Base-by-base conservation (phyloP, 2,888 invertebrate genomes). In the Digitonthophagus gazella region DNA sequence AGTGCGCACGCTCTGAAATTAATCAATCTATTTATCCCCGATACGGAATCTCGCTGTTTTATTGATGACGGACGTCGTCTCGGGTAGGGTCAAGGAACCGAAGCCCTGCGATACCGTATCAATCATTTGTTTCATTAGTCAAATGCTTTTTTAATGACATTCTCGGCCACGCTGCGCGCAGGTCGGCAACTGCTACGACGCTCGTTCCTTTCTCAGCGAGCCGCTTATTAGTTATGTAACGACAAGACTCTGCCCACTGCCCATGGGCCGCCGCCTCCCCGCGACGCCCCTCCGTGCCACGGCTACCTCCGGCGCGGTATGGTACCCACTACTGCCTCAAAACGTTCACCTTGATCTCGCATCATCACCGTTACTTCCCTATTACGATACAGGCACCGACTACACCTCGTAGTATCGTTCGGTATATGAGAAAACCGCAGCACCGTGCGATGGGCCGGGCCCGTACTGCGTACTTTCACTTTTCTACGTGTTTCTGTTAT, bases 81-180 rank as follows among this genome's bases (percentile, higher is more conserved):
- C 74, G 69, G 72, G 71, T 68, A 70, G 73, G 76, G 76, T 75
- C 77, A 77, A 77, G 74, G 77, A 77, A 76, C 77, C 76, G 61
- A 74, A 74, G 74, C 73, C 76, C 76, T 74, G 74, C 78, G 79
- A 79, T 78, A 79, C 76, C 76, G 78, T 79, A 80, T 80, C 79
- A 80, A 80, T 80, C 80, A 80, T 79, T 78, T 79, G 78, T 79
- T 79, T 79, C 79, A 80, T 80, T 80, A 80, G 80, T 79, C 78
- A 79, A 79, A 79, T 80, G 78, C 77, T 77, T 79, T 79, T 79
- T 79, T 79, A 80, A 79, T 79, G 79, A 79, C 79, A 76, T 76
- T 75, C 76, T 76, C 74, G 74, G 72, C 66, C 68, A 54, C 54
- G 16, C 54, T 19, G 19, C 70, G 57, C 22, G 56, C 67, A 18